Evolutionary conservation across 2,888 invertebrate species (phyloP), one percentile per base, ranked within the genome.

Genomic region (Tortrix viridana): DNA sequence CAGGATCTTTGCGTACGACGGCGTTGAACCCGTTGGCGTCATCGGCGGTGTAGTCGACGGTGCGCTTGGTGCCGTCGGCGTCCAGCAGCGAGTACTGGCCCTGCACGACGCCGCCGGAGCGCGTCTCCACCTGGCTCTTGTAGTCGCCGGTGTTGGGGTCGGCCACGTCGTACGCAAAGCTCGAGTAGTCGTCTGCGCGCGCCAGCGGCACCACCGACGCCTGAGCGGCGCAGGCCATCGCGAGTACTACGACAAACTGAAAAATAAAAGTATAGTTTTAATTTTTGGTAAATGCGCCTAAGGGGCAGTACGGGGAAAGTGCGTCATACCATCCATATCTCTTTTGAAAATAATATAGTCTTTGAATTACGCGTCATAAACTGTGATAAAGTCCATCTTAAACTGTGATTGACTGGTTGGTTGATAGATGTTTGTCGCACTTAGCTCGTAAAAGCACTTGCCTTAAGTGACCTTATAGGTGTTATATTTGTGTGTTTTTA

Each of bases 21-120:
- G 93, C 93, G 84, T 93, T 93, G 84, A 93, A 93, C 19, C 93
- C 93, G 70, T 93, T 92, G 61, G 93, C 76, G 62, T 92, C 91
- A 74, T 93, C 93, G 63, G 93, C 93, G 54, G 91, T 84, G 83
- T 93, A 93, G 81, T 93, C 93, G 1, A 93, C 93, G 18, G 88
- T 92, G 67, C 93, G 89, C 70, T 88, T 89, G 63, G 93, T 93
- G 70, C 93, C 93, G 71, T 93, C 93, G 48, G 93, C 74, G 59
- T 93, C 93, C 12, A 88, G 79, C 16, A 93, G 86, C 26, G 93
- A 93, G 86, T 93, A 93, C 75, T 93, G 93, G 66, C 93, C 93
- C 67, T 85, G 80, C 50, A 93, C 93, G 60, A 81, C 77, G 70
- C 93, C 93, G 43, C 93, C 93, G 50, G 84, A 82, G 71, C 93